Evolutionary conservation across 2,888 invertebrate species (phyloP).

Genomic region (Dusona sp.): DNA sequence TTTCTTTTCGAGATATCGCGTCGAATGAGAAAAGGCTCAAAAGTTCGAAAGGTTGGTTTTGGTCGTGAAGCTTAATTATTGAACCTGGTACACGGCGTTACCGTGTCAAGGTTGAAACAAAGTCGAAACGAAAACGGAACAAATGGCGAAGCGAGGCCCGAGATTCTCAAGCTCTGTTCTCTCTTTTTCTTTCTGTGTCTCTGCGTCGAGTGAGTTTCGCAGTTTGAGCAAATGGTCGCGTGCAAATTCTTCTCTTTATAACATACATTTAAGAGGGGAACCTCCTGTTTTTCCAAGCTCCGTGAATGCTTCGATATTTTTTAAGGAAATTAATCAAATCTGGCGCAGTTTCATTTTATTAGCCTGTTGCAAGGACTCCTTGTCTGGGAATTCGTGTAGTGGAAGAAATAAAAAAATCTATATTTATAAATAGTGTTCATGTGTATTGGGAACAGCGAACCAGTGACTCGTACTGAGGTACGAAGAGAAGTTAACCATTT

Average conservation of each 20-base stretch:
- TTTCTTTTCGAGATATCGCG: slow-evolving; percentile 24
- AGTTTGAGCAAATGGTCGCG: slow-evolving; percentile 59
- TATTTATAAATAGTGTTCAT: not conserved
- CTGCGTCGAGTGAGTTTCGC: slow-evolving; percentile 31
- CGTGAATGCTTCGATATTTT: slow-evolving; percentile 44
- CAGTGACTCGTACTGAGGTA: not conserved
- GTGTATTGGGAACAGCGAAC: not conserved
- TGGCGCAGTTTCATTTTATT: slow-evolving; percentile 31
- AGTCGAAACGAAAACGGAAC: slow-evolving; percentile 67
- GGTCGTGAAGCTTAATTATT: slow-evolving; percentile 68
- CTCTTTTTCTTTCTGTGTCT: slow-evolving; percentile 3
- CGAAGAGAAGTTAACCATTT: not conserved
- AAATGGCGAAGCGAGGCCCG: slow-evolving; percentile 34
- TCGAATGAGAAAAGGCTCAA: slow-evolving; percentile 19
- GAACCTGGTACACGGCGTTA: slow-evolving; percentile 70
- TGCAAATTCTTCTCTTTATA: slow-evolving; percentile 47
- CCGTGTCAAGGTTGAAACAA: slow-evolving; percentile 71
- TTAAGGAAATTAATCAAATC: slow-evolving; percentile 55
- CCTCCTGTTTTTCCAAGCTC: not conserved
- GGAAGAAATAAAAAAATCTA: slow-evolving; percentile 7
- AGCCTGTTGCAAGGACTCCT: not conserved
- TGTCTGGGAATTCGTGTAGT: slow-evolving; percentile 22
- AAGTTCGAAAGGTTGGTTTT: slow-evolving; percentile 49
- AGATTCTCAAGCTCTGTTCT: slow-evolving; percentile 35
- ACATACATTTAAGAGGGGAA: slow-evolving; percentile 7